These are phyloP conservation scores for Cryptus viduatorius DNA, from an alignment of 2,888 invertebrate species.

Conservation along the genomic window DNA sequence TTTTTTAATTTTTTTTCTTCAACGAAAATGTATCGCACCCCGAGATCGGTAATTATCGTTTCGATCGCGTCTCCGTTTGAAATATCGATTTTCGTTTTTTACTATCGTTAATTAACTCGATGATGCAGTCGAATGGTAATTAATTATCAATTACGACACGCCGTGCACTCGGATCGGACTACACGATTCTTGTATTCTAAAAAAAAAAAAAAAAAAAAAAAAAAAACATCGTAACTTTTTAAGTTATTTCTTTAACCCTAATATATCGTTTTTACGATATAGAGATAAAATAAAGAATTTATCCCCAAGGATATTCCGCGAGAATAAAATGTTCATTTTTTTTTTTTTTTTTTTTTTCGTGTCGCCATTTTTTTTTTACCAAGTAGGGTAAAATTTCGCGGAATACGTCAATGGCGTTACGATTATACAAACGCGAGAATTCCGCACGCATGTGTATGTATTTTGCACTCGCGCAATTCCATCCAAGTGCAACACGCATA, in stretches of 20 bases:
- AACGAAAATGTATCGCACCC: slow-evolving; percentile 6
- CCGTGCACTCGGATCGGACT: neutral
- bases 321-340: neutral
- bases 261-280: neutral
- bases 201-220: neutral
- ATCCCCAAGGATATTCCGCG: neutral
- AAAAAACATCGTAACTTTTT: neutral
- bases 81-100: slow-evolving; percentile 6
- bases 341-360: neutral
- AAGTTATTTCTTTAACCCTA: neutral
- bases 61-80: slow-evolving; percentile 10
- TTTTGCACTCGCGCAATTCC: slow-evolving; percentile 52
- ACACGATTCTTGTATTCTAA: neutral
- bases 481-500: slow-evolving; percentile 62
- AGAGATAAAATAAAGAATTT: neutral
- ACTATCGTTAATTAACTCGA: slow-evolving; percentile 29
- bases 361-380: slow-evolving; percentile 7
- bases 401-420: slow-evolving; percentile 5
- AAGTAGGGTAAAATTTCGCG: neutral
- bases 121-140: slow-evolving; percentile 11
- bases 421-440: slow-evolving; percentile 58
- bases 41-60: slow-evolving; percentile 37
- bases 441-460: slow-evolving; percentile 41
- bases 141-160: slow-evolving; percentile 41
- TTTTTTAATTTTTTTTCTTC: neutral